Evolutionary conservation across 2,888 invertebrate species (phyloP).

Genomic region (Therioaphis trifolii): DNA sequence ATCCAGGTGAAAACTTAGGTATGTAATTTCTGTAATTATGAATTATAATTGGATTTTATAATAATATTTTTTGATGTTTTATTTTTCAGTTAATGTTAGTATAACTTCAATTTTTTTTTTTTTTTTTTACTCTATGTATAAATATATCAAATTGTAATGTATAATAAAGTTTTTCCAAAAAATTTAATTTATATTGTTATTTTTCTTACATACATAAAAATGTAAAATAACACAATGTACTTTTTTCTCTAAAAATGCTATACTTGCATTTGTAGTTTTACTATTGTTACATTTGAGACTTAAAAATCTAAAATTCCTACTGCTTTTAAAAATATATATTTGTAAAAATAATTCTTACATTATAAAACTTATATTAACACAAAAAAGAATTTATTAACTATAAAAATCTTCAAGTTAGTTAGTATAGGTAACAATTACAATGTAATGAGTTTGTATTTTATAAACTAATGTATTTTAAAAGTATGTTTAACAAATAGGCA

Average conservation of each 20-base stretch:
- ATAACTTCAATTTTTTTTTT: constrained; percentile 5
- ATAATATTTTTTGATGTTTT: constrained; percentile 39
- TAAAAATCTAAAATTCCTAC: constrained; percentile 9
- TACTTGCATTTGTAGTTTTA: background rate
- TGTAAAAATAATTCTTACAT: constrained; percentile 18
- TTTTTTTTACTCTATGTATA: constrained; percentile 2
- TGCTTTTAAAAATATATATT: background rate
- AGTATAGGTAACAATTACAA: constrained; percentile 31
- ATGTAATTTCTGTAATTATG: background rate
- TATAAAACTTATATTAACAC: constrained; percentile 2
- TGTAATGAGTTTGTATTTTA: constrained; percentile 6
- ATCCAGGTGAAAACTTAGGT: constrained; percentile 73
- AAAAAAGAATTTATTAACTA: constrained; percentile 30
- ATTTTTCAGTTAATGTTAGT: constrained; percentile 27
- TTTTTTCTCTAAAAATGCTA: constrained; percentile 25
- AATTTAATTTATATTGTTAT: constrained; percentile 22
- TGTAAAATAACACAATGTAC: background rate
- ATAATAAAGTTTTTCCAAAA: constrained; percentile 35
- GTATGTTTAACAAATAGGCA: background rate
- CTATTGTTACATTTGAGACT: background rate
- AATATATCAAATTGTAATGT: constrained; percentile 22
- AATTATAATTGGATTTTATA: background rate
- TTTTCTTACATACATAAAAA: constrained; percentile 5
- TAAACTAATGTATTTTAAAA: constrained; percentile 17
- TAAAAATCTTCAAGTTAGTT: constrained; percentile 20